A percentile compares a stretch with the other conserved stretches of the same genome.
phyloP scores from a whole-genome alignment of 1,140 invertebrate genomes.

The Bombus vancouverensis region DNA sequence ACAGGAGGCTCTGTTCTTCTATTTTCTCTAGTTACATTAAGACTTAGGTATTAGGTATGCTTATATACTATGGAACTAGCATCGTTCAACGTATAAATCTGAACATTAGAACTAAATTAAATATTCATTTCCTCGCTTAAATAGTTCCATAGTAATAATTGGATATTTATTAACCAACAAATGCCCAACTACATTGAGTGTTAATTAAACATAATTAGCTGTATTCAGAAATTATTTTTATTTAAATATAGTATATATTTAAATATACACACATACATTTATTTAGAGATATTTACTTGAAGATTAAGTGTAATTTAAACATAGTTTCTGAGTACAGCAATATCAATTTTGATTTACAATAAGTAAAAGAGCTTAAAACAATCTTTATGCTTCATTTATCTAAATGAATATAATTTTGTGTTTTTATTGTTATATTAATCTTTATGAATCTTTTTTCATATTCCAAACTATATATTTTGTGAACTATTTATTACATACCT shows the following conservation, averaged over 20 bases:
- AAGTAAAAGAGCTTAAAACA: not conserved
- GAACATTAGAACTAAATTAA: not conserved
- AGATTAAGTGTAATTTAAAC: not conserved
- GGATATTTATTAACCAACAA: slow-evolving; percentile 75
- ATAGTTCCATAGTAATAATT: slow-evolving; percentile 68
- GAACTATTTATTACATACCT: not conserved
- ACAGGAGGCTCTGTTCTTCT: slow-evolving; percentile 74
- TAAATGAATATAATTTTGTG: not conserved
- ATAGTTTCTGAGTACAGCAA: slow-evolving; percentile 35
- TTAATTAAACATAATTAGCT: slow-evolving; percentile 36
- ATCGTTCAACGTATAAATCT: not conserved
- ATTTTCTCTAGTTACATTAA: slow-evolving; percentile 66
- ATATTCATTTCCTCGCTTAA: not conserved
- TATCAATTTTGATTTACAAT: not conserved
- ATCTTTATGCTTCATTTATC: slow-evolving; percentile 2
- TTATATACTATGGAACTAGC: slow-evolving; percentile 65
- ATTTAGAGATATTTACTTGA: not conserved
- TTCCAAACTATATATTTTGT: not conserved
- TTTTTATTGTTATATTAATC: not conserved
- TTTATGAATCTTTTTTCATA: slow-evolving; percentile 3
- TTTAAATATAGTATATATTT: not conserved
- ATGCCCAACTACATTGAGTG: slow-evolving; percentile 75
- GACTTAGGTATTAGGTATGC: slow-evolving; percentile 20
- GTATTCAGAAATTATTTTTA: slow-evolving; percentile 32
- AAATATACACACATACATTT: too few relatives aligned